Percentiles rank a stretch among this genome's conserved stretches.
phyloP scores from a whole-genome alignment of 1,140 invertebrate genomes.

The Euwallacea fornicatus region DNA sequence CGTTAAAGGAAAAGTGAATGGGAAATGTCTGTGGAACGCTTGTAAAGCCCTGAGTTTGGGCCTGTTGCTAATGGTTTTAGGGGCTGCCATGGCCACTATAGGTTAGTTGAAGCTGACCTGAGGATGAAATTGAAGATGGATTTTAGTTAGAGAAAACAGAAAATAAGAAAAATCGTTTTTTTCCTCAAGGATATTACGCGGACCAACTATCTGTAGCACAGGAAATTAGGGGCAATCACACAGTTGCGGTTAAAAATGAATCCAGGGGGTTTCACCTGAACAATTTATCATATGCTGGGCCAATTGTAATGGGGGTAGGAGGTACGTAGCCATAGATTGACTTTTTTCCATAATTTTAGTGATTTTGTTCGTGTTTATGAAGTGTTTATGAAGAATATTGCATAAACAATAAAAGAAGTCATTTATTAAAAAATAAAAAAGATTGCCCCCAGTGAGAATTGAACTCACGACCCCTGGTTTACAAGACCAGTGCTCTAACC shows the following conservation, averaged over 20 bases:
- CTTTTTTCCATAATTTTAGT: constrained; percentile 1
- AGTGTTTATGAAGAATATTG: not conserved
- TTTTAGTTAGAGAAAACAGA: not conserved
- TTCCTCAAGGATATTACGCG: constrained; percentile 72
- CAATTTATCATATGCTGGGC: constrained; percentile 88
- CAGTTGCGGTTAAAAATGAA: constrained; percentile 76
- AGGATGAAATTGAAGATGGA: not conserved
- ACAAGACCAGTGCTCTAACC: constrained; percentile 92
- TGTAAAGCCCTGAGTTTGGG: constrained; percentile 84
- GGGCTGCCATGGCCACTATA: constrained; percentile 87
- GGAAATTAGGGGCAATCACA: constrained; percentile 74
- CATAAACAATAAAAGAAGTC: not conserved
- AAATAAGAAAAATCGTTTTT: constrained; percentile 1
- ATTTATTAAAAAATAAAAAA: constrained; percentile 5
- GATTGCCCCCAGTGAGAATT: constrained; percentile 59
- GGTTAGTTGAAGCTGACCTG: constrained; percentile 56
- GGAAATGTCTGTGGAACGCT: constrained; percentile 85
- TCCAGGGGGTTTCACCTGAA: constrained; percentile 81
- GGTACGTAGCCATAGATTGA: constrained; percentile 58
- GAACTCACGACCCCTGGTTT: constrained; percentile 90
- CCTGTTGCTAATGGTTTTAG: constrained; percentile 79
- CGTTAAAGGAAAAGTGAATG: constrained; percentile 81
- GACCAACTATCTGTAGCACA: constrained; percentile 76
- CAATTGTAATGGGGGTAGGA: constrained; percentile 91
- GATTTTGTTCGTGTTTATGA: not conserved